These are phyloP conservation scores for Corbicula japonica DNA, from an alignment of 2,888 invertebrate species.

Conservation along the genomic window DNA sequence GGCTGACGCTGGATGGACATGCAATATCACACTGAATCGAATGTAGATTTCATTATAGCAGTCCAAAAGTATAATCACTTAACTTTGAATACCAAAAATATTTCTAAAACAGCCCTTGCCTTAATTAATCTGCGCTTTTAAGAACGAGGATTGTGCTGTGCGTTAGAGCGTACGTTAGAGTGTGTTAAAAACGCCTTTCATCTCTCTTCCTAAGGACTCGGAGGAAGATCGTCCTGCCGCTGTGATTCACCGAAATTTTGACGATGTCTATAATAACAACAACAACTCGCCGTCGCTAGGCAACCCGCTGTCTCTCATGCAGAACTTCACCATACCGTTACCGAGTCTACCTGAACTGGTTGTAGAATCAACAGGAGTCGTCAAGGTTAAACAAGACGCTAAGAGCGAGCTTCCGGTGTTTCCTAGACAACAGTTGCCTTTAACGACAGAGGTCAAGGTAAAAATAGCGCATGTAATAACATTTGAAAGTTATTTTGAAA, in stretches of 20 bases:
- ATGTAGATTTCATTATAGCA: no score
- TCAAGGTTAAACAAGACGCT: slow-evolving; percentile 7
- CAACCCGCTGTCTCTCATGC: slow-evolving; percentile 54
- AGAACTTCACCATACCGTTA: slow-evolving; percentile 59
- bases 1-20: no score
- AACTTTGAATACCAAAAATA: no score
- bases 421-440: slow-evolving; percentile 27
- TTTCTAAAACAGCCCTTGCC: no score
- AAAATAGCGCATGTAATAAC: no score
- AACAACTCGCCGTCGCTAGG: slow-evolving; percentile 26
- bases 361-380: slow-evolving; percentile 23
- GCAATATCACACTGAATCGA: no score
- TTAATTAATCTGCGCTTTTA: no score
- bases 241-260: slow-evolving; percentile 66
- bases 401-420: slow-evolving; percentile 48
- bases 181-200: background rate
- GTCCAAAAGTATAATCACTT: no score
- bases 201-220: slow-evolving; percentile 36
- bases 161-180: no score
- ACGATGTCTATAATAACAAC: slow-evolving; percentile 62
- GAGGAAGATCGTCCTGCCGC: slow-evolving; percentile 64
- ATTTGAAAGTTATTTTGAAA: no score
- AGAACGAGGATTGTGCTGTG: no score
- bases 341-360: slow-evolving; percentile 54
- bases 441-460: slow-evolving; percentile 25